These are phyloP conservation scores for Hyperoplus lanceolatus DNA, from an alignment of 2,797 vertebrate genomes.

Conservation along the genomic window DNA sequence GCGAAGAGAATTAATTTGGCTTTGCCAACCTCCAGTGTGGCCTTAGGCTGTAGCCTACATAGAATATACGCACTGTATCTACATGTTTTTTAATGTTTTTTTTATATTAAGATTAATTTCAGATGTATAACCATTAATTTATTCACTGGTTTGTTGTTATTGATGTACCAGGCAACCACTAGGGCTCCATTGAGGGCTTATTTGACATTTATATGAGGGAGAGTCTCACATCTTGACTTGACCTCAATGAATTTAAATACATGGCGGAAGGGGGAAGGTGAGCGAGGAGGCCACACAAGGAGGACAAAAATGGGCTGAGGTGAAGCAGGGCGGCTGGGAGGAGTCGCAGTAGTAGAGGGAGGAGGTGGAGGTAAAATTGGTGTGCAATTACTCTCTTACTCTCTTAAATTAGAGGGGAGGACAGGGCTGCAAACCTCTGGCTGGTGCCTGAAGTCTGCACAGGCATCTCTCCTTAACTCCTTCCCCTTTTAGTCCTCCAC, in stretches of 20 bases:
- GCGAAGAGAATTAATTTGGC: not conserved
- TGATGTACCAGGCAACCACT: not conserved
- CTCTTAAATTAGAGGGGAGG: constrained; percentile 66
- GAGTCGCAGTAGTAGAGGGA: constrained; percentile 34
- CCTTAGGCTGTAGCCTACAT: no score
- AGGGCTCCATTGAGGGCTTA: not conserved
- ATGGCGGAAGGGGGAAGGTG: not conserved
- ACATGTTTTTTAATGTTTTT: no score
- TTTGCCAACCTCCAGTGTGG: not conserved
- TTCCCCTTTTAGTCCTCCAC: constrained; percentile 16
- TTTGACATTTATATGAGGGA: not conserved
- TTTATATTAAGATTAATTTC: no score
- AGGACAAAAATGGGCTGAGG: constrained; percentile 6
- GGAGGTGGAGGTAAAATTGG: constrained; percentile 57
- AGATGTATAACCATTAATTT: not conserved
- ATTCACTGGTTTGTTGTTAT: no score
- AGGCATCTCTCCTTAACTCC: constrained; percentile 2
- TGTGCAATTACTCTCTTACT: constrained; percentile 62
- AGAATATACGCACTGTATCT: no score
- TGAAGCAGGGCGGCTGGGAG: constrained; percentile 27
- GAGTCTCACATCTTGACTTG: not conserved
- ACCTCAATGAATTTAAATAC: not conserved
- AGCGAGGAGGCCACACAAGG: not conserved
- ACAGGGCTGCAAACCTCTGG: constrained; percentile 30
- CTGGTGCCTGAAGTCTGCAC: constrained; percentile 43